Evolutionary conservation across 2,797 vertebrate species (phyloP).

Genomic region (Falco biarmicus): DNA sequence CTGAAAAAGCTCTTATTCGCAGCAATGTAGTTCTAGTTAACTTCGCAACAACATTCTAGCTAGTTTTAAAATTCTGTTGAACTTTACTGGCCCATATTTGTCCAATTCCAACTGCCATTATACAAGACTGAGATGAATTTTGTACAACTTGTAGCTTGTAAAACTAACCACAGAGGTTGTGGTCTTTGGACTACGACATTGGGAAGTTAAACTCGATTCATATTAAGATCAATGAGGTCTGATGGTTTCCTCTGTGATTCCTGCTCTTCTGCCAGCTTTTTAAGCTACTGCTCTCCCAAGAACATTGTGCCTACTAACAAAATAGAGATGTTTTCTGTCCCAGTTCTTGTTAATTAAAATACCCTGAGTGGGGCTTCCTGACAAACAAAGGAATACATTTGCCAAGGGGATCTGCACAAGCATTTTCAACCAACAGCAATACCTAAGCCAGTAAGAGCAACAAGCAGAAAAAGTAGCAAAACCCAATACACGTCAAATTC

Average conservation of each 20-base stretch:
- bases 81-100: neutral
- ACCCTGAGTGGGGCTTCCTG: neutral
- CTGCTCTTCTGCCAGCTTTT: neutral
- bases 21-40: neutral
- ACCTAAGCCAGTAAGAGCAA: neutral
- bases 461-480: neutral
- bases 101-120: neutral
- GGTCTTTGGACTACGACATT: neutral
- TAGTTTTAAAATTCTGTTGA: neutral
- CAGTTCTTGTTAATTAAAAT: neutral
- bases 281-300: neutral
- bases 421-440: neutral
- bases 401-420: neutral
- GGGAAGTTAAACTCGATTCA: neutral
- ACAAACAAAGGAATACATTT: neutral
- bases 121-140: accelerated
- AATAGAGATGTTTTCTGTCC: neutral
- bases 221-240: neutral
- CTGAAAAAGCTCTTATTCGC: neutral
- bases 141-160: neutral
- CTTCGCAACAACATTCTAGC: neutral
- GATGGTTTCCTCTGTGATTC: neutral
- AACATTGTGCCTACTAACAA: neutral
- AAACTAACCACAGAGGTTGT: neutral
- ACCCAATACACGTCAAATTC: neutral